Conservation (phyloP, 1,140 invertebrate genomes). For the Ptiloglossa arizonensis region DNA sequence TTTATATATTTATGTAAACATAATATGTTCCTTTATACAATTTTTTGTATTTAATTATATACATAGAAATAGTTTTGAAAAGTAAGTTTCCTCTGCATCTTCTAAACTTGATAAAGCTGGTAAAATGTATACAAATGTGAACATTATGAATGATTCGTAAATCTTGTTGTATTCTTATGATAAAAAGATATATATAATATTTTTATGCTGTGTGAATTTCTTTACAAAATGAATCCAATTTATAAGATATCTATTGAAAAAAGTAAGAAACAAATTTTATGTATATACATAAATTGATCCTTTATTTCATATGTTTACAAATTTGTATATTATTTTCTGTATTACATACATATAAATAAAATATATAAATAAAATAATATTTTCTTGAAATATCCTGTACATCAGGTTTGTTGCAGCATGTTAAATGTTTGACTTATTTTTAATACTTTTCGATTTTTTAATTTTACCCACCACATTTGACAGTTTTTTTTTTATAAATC, state of each 20-base stretch:
- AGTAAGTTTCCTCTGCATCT: background rate
- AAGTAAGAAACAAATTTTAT: background rate
- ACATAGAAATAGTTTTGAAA: slow-evolving; percentile 10
- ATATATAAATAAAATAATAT: slow-evolving; percentile 46
- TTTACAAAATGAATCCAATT: slow-evolving; percentile 1
- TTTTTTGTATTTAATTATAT: slow-evolving; percentile 30
- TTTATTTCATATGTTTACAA: slow-evolving; percentile 36
- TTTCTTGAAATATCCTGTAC: slow-evolving; percentile 9
- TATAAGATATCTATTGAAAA: slow-evolving; percentile 25
- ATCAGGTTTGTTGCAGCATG: slow-evolving; percentile 1
- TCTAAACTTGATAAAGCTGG: background rate
- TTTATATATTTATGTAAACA: background rate
- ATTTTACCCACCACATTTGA: slow-evolving; percentile 11
- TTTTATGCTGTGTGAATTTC: background rate
- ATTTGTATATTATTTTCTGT: slow-evolving; percentile 13
- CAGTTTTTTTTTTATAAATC: slow-evolving; percentile 7
- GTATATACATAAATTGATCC: slow-evolving; percentile 8
- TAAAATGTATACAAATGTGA: slow-evolving; percentile 11
- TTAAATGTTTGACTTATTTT: slow-evolving; percentile 34
- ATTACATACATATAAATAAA: slow-evolving; percentile 54
- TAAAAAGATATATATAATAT: slow-evolving; percentile 9
- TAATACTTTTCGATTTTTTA: background rate
- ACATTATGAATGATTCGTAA: background rate
- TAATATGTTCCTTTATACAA: background rate
- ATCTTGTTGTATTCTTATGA: slow-evolving; percentile 21